Evolutionary conservation across 2,888 invertebrate species (phyloP), one percentile per base, ranked within the genome.

Genomic region (Ditula angustiorana): DNA sequence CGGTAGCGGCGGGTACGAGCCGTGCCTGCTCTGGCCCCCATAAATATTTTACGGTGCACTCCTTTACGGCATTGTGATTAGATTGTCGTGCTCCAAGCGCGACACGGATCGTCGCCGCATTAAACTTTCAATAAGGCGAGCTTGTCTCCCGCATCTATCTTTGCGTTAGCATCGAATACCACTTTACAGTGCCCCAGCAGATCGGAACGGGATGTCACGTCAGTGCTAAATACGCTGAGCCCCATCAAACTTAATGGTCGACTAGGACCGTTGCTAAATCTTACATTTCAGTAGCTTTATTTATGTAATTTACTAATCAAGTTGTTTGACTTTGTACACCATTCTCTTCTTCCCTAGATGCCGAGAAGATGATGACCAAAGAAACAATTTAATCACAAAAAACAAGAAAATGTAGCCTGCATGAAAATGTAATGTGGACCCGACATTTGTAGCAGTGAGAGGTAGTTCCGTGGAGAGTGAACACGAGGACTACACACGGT

Each of bases 31-130:
- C 82, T 83, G 79, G 78, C 74, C 72, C 74, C 79, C 79, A 84
- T 89, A 87, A 87, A 89, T 88, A 88, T 87, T 88, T 87, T 87
- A 88, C 86, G 81, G 83, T 85, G 81, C 84, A 86, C 80, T 87
- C 82, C 83, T 86, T 86, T 83, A 87, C 82, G 80, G 82, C 81
- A 85, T 83, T 86, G 82, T 85, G 87, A 87, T 87, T 85, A 86
- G 86, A 86, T 86, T 84, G 83, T 87, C 83, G 84, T 79, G 78
- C 74, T 78, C 75, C 77, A 76, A 76, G 74, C 74, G 78, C 77
- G 79, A 77, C 79, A 78, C 76, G 79, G 79, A 86, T 85, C 82
- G 83, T 83, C 82, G 79, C 79, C 76, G 77, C 80, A 85, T 86
- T 79, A 82, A 86, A 85, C 82, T 85, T 86, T 82, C 80, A 84